A percentile compares a stretch with the other conserved stretches of the same genome.
These are phyloP conservation scores for Bambusicola thoracicus DNA, from an alignment of 2,113 vertebrate species.

Conservation along the genomic window DNA sequence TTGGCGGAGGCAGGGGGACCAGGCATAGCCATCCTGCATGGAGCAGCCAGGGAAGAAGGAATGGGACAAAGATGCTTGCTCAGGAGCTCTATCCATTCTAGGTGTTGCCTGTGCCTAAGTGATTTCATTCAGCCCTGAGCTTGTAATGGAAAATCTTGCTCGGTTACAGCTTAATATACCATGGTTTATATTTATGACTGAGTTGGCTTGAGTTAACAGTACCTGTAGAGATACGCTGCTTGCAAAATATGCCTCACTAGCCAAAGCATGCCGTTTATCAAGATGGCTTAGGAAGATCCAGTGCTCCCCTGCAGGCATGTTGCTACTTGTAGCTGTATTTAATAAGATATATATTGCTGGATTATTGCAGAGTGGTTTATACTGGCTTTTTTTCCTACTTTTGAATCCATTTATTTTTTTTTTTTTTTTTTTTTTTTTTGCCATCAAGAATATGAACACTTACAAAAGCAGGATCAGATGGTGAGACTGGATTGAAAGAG, in stretches of 20 bases:
- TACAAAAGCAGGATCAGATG: constrained; percentile 15
- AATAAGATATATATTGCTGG: neutral
- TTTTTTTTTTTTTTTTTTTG: constrained; percentile 39
- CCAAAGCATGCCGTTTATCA: constrained; percentile 64
- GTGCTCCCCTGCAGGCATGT: constrained; percentile 41
- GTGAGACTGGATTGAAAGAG: constrained; percentile 16
- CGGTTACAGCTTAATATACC: neutral
- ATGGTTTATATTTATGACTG: constrained; percentile 20
- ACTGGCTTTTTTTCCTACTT: constrained; percentile 22
- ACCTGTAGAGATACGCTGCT: constrained; percentile 32
- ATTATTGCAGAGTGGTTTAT: constrained; percentile 26
- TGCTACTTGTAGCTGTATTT: constrained; percentile 49
- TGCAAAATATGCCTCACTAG: constrained; percentile 52
- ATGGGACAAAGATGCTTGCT: neutral
- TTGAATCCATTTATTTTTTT: constrained; percentile 34
- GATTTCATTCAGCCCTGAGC: neutral
- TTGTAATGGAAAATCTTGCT: constrained; percentile 44
- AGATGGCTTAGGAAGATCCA: constrained; percentile 52
- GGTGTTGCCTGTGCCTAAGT: neutral
- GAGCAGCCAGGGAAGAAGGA: neutral
- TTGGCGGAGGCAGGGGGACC: neutral
- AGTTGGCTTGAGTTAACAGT: constrained; percentile 54
- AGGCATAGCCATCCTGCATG: fast-evolving
- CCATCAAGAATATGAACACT: neutral
- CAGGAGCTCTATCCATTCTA: neutral